These are phyloP conservation scores for Phaethornis superciliosus DNA, from an alignment of 2,113 vertebrate species.

Conservation along the genomic window DNA sequence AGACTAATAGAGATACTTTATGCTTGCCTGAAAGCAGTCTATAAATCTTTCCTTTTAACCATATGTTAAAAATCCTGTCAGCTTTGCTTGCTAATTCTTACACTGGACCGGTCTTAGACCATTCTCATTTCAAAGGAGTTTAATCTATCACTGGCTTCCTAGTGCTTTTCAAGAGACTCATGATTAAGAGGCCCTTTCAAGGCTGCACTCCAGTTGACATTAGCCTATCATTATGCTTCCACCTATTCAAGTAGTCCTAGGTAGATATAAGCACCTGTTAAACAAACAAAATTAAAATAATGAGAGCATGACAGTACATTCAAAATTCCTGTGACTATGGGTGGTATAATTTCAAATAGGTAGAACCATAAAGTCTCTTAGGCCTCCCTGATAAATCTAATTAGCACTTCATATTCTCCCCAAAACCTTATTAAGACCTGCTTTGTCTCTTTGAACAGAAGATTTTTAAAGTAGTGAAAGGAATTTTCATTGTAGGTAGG, in stretches of 20 bases:
- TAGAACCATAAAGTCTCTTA: neutral
- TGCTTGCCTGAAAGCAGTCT: neutral
- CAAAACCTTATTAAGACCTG: neutral
- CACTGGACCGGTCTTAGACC: neutral
- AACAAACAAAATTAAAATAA: neutral
- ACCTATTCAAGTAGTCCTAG: neutral
- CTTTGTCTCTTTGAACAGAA: neutral
- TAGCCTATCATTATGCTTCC: neutral
- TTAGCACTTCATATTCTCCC: neutral
- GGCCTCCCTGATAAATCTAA: neutral
- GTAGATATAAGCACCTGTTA: neutral
- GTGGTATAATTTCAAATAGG: neutral
- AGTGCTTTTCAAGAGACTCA: neutral
- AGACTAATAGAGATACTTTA: neutral
- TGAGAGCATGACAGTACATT: neutral
- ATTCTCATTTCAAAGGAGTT: neutral
- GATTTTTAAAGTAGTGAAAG: neutral
- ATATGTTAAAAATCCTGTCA: neutral
- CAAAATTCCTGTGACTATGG: neutral
- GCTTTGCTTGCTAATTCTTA: neutral
- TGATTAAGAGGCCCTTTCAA: neutral
- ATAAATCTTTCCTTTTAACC: neutral
- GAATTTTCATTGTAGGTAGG: neutral
- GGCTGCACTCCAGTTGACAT: neutral
- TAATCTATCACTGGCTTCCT: neutral